A percentile compares a stretch with the other conserved stretches of the same genome.
phyloP scores from a whole-genome alignment of 2,888 invertebrate species.

The Oscheius sp. region DNA sequence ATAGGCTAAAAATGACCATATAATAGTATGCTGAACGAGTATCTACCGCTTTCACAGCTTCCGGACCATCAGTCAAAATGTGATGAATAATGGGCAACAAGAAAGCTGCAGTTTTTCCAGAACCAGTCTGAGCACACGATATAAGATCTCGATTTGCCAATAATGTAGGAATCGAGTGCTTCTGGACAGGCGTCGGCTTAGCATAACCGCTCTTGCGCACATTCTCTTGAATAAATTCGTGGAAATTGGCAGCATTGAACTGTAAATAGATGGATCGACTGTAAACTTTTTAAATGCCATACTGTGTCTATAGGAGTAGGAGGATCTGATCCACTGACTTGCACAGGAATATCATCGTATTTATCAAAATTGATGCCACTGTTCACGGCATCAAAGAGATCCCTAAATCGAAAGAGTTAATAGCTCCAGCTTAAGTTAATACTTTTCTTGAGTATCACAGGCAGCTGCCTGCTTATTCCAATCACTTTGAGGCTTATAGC shows the following conservation, averaged over 20 bases:
- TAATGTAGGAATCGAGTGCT: constrained; percentile 97
- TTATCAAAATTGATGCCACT: constrained; percentile 99
- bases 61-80: constrained; percentile 80
- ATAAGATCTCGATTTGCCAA: constrained; percentile 84
- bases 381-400: constrained; percentile 78
- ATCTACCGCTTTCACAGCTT: constrained; percentile 45
- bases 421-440: too few relatives aligned
- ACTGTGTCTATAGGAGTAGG: constrained; percentile 90
- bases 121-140: constrained; percentile 84
- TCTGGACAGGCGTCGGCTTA: constrained; percentile 81
- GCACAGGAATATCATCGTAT: constrained; percentile 99
- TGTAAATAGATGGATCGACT: too few relatives aligned
- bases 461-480: constrained; percentile 20
- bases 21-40: too few relatives aligned
- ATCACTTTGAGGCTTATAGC: too few relatives aligned
- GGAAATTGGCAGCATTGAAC: constrained; percentile 72
- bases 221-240: constrained; percentile 73
- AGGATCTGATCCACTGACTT: constrained; percentile 95
- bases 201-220: constrained; percentile 74
- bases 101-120: constrained; percentile 98
- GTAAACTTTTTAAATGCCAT: background rate
- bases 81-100: constrained; percentile 96
- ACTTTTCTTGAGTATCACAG: constrained; percentile 28
- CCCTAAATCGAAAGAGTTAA: constrained; percentile 68
- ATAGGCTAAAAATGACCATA: constrained; percentile 52